A percentile compares a stretch with the other conserved stretches of the same genome.
phyloP scores from a whole-genome alignment of 1,140 invertebrate species.

The Drosophila arizonae region DNA sequence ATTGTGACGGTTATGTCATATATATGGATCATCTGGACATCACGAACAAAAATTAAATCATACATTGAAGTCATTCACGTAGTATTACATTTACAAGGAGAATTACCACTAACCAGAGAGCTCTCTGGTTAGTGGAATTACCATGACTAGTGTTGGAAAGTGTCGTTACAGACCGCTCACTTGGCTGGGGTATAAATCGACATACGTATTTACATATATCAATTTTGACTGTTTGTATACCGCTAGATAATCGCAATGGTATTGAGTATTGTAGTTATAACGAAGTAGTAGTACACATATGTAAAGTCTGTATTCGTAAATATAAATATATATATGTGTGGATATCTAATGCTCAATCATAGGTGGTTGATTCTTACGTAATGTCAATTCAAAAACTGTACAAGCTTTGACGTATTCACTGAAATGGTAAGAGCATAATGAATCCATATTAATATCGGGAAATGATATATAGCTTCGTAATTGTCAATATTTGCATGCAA shows the following conservation, averaged over 20 bases:
- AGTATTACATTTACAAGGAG: not conserved
- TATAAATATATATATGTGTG: conserved; percentile 20
- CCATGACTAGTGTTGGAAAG: conserved; percentile 10
- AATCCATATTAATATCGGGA: conserved; percentile 47
- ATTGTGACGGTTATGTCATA: no score
- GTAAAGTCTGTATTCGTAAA: conserved; percentile 15
- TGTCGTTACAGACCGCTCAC: not conserved
- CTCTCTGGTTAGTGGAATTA: no score
- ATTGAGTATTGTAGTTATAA: conserved; percentile 41
- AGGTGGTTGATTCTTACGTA: conserved; percentile 48
- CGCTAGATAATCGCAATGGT: conserved; percentile 6
- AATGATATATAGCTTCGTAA: conserved; percentile 17
- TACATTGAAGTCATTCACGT: not conserved
- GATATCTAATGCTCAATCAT: conserved; percentile 48
- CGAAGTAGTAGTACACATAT: conserved; percentile 51
- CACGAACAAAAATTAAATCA: no score
- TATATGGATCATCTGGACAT: not conserved
- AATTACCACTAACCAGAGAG: no score
- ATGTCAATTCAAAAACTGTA: conserved; percentile 70
- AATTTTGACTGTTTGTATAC: conserved; percentile 17
- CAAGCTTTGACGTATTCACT: conserved; percentile 65
- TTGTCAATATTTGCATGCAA: conserved; percentile 29
- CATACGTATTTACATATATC: not conserved
- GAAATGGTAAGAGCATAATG: conserved; percentile 73
- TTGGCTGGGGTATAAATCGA: not conserved